Conservation (phyloP, 2,888 invertebrate species). For the Elysia crispata region DNA sequence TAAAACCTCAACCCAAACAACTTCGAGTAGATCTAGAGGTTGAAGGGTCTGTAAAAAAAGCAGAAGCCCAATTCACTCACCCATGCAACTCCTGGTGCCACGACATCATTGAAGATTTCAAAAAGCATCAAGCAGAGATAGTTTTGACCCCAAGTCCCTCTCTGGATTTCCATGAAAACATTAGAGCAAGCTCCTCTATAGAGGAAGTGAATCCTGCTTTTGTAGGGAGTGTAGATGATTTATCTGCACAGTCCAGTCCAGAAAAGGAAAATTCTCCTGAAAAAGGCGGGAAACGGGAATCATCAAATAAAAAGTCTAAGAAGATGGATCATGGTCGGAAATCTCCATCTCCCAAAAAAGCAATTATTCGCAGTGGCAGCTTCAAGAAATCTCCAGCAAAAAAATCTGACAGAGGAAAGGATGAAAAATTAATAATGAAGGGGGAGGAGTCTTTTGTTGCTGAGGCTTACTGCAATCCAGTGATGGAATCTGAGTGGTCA, state of each 20-base stretch:
- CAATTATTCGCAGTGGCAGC: constrained; percentile 33
- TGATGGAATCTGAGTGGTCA: constrained; percentile 59
- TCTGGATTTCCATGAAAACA: neutral
- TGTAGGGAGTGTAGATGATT: constrained; percentile 45
- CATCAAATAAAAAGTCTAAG: neutral
- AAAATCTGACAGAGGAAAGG: constrained; percentile 31
- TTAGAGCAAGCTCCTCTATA: neutral
- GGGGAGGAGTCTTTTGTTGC: constrained; percentile 42
- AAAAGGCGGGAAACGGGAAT: neutral
- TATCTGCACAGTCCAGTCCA: neutral
- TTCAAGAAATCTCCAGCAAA: constrained; percentile 43
- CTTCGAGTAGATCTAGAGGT: constrained; percentile 47
- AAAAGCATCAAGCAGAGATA: constrained; percentile 26
- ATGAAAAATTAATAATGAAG: constrained; percentile 22
- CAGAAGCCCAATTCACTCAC: constrained; percentile 35
- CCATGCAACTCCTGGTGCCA: constrained; percentile 42
- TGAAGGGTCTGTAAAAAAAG: constrained; percentile 15
- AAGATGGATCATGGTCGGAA: constrained; percentile 24
- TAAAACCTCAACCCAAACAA: constrained; percentile 59
- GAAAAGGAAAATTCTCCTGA: neutral
- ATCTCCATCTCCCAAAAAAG: constrained; percentile 50
- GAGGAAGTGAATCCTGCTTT: constrained; percentile 51
- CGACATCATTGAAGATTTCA: constrained; percentile 35
- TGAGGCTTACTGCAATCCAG: constrained; percentile 65
- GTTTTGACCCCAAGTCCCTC: constrained; percentile 36